Conservation (phyloP, 2,113 vertebrate species). For the Thinocorus orbignyianus region DNA sequence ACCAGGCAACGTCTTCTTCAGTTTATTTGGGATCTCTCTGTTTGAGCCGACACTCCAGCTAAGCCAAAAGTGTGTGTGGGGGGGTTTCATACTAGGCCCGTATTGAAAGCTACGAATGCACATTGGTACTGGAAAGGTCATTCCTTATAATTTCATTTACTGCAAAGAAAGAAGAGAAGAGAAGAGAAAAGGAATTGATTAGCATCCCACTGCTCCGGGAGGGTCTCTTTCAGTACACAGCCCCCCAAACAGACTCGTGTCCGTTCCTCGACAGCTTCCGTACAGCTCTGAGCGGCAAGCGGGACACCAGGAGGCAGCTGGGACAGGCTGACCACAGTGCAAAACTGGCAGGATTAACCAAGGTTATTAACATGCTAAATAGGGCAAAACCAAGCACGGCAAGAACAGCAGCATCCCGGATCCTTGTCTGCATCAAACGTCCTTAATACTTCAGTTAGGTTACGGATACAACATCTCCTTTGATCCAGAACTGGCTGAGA, state of each 20-base stretch:
- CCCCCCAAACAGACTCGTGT: background rate
- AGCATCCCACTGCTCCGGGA: background rate
- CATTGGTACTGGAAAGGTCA: slow-evolving; percentile 90
- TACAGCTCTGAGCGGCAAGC: background rate
- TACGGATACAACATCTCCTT: background rate
- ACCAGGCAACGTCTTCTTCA: slow-evolving; percentile 26
- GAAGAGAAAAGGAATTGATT: slow-evolving; percentile 29
- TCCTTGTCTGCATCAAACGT: background rate
- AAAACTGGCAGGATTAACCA: slow-evolving; percentile 1
- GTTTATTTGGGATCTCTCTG: background rate
- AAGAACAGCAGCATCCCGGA: background rate
- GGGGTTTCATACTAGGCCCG: background rate
- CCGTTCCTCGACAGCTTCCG: background rate
- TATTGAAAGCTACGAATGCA: slow-evolving; percentile 72
- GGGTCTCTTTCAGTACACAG: background rate
- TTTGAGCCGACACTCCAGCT: background rate
- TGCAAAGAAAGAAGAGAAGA: slow-evolving; percentile 77
- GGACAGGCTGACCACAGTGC: background rate
- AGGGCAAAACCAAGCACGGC: background rate
- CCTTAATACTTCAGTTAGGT: slow-evolving; percentile 1
- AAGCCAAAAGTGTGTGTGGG: background rate
- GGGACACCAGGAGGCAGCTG: background rate
- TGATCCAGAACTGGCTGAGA: background rate
- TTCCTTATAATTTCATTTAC: slow-evolving; percentile 98
- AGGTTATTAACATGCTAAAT: slow-evolving; percentile 30